Conservation (phyloP, 2,888 invertebrate species). For the Macrosoma leucophasiata region DNA sequence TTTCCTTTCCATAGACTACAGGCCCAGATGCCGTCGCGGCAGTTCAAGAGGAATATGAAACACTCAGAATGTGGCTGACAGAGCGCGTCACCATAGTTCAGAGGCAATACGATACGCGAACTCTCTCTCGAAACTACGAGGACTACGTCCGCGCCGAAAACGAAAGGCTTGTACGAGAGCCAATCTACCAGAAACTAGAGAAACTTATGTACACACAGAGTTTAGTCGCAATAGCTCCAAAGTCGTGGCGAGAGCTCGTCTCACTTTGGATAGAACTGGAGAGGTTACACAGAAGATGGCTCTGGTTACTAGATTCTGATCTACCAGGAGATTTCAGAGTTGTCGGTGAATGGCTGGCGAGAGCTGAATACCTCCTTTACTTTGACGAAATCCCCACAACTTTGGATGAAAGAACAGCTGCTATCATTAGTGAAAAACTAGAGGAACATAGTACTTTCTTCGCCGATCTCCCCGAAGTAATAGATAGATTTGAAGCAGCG, state of each 20-base stretch:
- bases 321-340: slow-evolving; percentile 90
- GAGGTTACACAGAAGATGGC: slow-evolving; percentile 87
- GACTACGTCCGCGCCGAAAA: slow-evolving; percentile 86
- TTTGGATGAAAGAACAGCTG: slow-evolving; percentile 93
- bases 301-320: slow-evolving; percentile 90
- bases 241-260: slow-evolving; percentile 90
- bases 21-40: slow-evolving; percentile 84
- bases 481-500: slow-evolving; percentile 85
- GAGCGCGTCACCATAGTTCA: slow-evolving; percentile 86
- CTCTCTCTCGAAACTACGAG: slow-evolving; percentile 85
- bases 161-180: slow-evolving; percentile 84
- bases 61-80: slow-evolving; percentile 87
- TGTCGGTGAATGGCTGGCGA: slow-evolving; percentile 92
- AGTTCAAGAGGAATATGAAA: slow-evolving; percentile 87
- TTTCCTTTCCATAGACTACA: slow-evolving; percentile 66
- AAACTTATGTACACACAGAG: slow-evolving; percentile 87
- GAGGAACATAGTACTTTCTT: slow-evolving; percentile 95
- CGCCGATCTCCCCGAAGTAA: slow-evolving; percentile 85
- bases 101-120: slow-evolving; percentile 83
- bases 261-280: slow-evolving; percentile 88
- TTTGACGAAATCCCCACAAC: slow-evolving; percentile 88
- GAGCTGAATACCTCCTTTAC: slow-evolving; percentile 87
- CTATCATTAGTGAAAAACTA: slow-evolving; percentile 89
- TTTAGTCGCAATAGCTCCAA: slow-evolving; percentile 86
- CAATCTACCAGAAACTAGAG: slow-evolving; percentile 85